Evolutionary conservation across 2,797 vertebrate genomes (phyloP), one percentile per base, ranked within the genome.

Genomic region (Iguana delicatissima): DNA sequence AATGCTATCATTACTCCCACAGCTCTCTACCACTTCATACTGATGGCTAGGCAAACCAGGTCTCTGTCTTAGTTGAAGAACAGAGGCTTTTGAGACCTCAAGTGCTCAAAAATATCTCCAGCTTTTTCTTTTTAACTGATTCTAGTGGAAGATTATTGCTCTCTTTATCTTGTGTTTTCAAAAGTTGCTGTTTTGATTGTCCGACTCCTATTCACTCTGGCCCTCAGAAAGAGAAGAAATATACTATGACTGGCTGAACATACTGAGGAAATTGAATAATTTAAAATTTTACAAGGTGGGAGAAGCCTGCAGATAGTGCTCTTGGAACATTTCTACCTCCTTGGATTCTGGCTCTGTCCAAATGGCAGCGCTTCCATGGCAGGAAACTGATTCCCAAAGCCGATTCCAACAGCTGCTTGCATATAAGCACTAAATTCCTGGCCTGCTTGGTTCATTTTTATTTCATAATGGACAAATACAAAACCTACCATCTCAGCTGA

Each of bases 401-500:
- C 69, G 55, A 13, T 55, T 85, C 32, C 20, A 57, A 55, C 32
- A 85, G 67, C 67, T 73, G 67, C 46, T 55, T 85, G 18, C 42
- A 50, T 26, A 64, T 6, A 52, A 52, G 35, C 86, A 42, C 10
- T 0, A 0, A 52, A 4, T 59, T 91, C 85, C 87, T 93, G 72
- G 24, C 42, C 92, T 89, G 89, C 9, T 18, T 26, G 46, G 6
- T 1, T 92, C 64, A 12, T 10, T 91, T 93, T 89, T 94, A 1
- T 76, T 91, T 88, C 62, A 35, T 91, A 87, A 26, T 35, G 1
- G 89, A 16, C 26, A 89, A 91, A 91, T 0, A 0, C 0, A 84
- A 32, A 92, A 74, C 0, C 2, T 84, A 0, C 0, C 64, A 10
- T 85, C 89, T 1, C 64, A 80, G 79, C 3, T 84, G 64, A 81